Evolutionary conservation across 2,113 vertebrate genomes (phyloP), one percentile per base, ranked within the genome.

Genomic region (Megaceryle torquata): DNA sequence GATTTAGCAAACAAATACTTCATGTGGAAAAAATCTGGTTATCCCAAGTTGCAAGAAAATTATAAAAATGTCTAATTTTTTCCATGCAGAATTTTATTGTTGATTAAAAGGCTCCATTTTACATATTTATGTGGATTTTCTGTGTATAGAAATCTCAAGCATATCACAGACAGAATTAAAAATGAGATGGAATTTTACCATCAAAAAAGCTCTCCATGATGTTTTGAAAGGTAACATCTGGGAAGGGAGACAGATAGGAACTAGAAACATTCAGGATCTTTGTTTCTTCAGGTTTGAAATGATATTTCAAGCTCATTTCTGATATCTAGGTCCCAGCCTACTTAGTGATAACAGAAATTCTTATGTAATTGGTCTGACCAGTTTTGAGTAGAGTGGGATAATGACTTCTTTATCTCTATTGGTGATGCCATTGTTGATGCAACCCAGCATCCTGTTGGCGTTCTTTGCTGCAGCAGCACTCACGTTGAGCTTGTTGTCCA

Each of bases 1-100:
- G 82, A 84, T 76, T 44, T 60, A 39, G 14, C 48, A 92, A 94
- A 80, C 50, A 91, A 86, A 92, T 88, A 60, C 16, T 89, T 92
- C 10, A n/a, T 68, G 9, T 56, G n/a, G 83, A 92, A 92, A 88
- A 91, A 92, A 48, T 48, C 7, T 16, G 53, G 33, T 79, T 81
- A 61, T 69, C 19, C 21, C 31, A 63, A 44, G 24, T 84, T 89
- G 22, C 35, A 87, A 76, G 35, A 71, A 81, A 93, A 48, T 78
- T 56, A 31, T n/a, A 29, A 91, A 92, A 71, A 89, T 37, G 3
- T 44, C 39, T 69, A 1, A 12, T 31, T 86, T 93, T 93, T 56
- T 50, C 21, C 19, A 29, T 10, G 7, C 18, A 6, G 26, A 64
- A 21, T 48, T 29, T 56, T 86, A 8, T 72, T 69, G 20, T 54